A percentile compares a stretch with the other conserved stretches of the same genome.
Conservation (phyloP, 35 echinoderm and acorn worm genomes). For the Holothuria glaberrima region DNA sequence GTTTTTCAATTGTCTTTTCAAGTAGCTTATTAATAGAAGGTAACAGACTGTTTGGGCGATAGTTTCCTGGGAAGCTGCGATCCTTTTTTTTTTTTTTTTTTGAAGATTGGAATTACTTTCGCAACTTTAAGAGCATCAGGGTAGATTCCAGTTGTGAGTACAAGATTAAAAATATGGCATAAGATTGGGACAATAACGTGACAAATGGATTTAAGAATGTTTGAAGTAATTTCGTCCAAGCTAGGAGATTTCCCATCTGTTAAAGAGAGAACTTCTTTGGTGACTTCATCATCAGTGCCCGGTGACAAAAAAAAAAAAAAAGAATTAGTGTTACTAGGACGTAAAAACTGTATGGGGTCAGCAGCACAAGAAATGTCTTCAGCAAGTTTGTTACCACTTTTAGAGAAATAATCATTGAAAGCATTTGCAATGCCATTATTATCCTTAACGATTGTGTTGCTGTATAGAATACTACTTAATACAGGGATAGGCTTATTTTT, state of each 20-base stretch:
- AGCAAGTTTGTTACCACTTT: neutral
- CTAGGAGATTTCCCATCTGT: neutral
- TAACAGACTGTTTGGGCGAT: neutral
- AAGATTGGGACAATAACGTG: neutral
- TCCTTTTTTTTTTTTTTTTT: neutral
- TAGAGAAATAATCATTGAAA: conserved; percentile 17
- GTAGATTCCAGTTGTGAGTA: neutral
- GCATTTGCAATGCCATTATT: neutral
- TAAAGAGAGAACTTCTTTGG: neutral
- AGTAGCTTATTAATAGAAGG: neutral
- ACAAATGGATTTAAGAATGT: too few species aligned
- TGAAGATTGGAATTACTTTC: conserved; percentile 1
- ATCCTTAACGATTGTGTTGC: neutral
- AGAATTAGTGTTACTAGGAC: neutral
- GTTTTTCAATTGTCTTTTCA: neutral
- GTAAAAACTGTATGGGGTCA: neutral
- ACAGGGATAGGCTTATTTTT: neutral
- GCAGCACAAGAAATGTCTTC: neutral
- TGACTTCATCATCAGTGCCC: too few species aligned
- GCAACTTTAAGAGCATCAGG: neutral
- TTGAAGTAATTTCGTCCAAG: too few species aligned
- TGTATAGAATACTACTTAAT: neutral
- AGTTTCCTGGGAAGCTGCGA: neutral
- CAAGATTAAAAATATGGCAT: neutral
- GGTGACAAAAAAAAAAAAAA: too few species aligned